Conservation (phyloP, 2,888 invertebrate species). For the Pteria penguin region DNA sequence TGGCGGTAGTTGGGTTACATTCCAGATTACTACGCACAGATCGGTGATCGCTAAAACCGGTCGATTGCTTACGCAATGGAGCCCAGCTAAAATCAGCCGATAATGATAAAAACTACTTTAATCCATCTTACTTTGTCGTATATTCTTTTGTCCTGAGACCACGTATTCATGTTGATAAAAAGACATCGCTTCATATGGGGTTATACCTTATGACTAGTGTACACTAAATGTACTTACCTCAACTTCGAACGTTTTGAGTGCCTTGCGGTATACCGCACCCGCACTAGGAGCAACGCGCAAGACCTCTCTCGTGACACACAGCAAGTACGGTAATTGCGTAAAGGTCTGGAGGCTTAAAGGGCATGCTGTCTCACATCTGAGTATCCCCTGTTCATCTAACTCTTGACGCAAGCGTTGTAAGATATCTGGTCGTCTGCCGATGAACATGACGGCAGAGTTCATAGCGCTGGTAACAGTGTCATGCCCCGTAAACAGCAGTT, state of each 20-base stretch:
- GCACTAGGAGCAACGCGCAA: slow-evolving; percentile 71
- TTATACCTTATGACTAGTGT: no score
- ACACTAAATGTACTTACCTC: slow-evolving; percentile 70
- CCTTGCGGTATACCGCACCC: slow-evolving; percentile 72
- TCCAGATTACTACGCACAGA: no score
- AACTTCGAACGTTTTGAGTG: slow-evolving; percentile 70
- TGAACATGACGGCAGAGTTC: slow-evolving; percentile 62
- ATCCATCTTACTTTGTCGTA: no score
- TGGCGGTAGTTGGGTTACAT: no score
- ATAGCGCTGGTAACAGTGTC: slow-evolving; percentile 67
- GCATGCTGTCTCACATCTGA: slow-evolving; percentile 12
- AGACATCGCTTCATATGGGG: no score
- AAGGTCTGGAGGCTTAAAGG: slow-evolving; percentile 50
- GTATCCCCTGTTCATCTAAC: slow-evolving; percentile 44
- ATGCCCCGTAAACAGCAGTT: slow-evolving; percentile 74
- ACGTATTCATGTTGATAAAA: no score
- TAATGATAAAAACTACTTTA: no score
- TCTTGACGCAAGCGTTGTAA: slow-evolving; percentile 61
- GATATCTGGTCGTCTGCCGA: slow-evolving; percentile 57
- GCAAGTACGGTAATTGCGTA: slow-evolving; percentile 54
- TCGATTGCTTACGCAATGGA: no score
- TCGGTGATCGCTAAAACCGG: no score
- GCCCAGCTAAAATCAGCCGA: no score
- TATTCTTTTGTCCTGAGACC: no score
- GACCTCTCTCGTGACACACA: slow-evolving; percentile 68